Conservation (phyloP, 2,888 invertebrate species). For the Dione juno region DNA sequence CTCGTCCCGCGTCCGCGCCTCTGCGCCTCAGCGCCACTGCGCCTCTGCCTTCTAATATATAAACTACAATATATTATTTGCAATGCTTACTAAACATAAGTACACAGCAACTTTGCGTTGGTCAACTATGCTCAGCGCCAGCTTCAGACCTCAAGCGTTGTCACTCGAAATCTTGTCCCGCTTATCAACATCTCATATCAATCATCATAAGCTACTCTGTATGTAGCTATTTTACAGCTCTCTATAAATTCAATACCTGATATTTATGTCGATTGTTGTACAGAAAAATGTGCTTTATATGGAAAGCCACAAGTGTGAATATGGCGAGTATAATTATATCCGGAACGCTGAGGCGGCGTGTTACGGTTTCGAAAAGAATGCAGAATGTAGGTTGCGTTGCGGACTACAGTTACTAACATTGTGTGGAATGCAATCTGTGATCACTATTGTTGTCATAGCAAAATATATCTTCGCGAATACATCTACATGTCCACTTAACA, state of each 20-base stretch:
- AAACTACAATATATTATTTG: slow-evolving; percentile 32
- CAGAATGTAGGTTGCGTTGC: slow-evolving; percentile 81
- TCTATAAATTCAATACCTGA: slow-evolving; percentile 75
- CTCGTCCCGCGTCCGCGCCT: slow-evolving; percentile 48
- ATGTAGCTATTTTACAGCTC: slow-evolving; percentile 69
- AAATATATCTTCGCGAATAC: slow-evolving; percentile 32
- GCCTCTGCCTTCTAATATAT: slow-evolving; percentile 25
- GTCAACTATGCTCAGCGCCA: slow-evolving; percentile 30
- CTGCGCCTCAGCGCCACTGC: slow-evolving; percentile 30
- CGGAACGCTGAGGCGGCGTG: slow-evolving; percentile 81
- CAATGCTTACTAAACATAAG: slow-evolving; percentile 35
- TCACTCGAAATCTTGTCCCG: slow-evolving; percentile 42
- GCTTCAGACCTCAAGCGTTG: slow-evolving; percentile 18
- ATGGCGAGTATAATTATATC: slow-evolving; percentile 72
- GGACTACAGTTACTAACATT: slow-evolving; percentile 78
- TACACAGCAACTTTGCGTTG: neutral
- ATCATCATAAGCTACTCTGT: slow-evolving; percentile 55
- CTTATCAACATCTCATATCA: slow-evolving; percentile 60
- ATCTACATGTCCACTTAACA: slow-evolving; percentile 7
- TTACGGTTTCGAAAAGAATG: slow-evolving; percentile 84
- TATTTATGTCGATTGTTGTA: slow-evolving; percentile 60
- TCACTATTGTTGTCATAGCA: slow-evolving; percentile 67
- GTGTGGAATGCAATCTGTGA: slow-evolving; percentile 68
- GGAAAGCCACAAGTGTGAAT: slow-evolving; percentile 69
- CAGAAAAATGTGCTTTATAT: slow-evolving; percentile 71